Evolutionary conservation across 2,888 invertebrate species (phyloP), one percentile per base, ranked within the genome.

Genomic region (Andrena bicolor): DNA sequence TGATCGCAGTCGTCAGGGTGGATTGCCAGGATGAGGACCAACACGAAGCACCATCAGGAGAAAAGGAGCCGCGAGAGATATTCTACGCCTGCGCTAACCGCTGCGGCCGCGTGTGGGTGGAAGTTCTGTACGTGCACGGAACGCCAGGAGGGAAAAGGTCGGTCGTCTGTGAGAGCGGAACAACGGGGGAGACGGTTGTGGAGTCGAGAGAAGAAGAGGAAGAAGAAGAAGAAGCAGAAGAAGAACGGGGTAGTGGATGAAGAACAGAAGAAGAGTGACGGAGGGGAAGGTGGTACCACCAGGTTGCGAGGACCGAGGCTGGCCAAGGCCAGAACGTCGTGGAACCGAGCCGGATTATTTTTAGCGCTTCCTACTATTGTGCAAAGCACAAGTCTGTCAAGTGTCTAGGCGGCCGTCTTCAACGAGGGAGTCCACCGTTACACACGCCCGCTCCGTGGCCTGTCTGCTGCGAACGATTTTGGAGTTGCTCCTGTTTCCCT

Each of bases 351-450:
- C 82, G 80, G 84, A 85, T 88, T 89, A 89, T 90, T 90, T 89
- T 89, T 89, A 90, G 90, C 89, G 88, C 89, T 90, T 90, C 90
- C 90, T 90, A 90, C 90, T 90, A 90, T 90, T 90, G 90, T 90
- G 86, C 89, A 89, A 90, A 90, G 88, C 83, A 76, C 84, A 85
- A 90, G 90, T 90, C 90, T 90, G 90, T 90, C 90, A 90, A 90
- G 90, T 88, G 90, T 90, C 90, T 90, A 90, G 90, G 86, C 86
- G 74, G 80, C 75, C 80, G 81, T 20, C 76, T 84, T 83, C 73
- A 75, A 81, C 84, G 77, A 77, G 85, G 82, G 77, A 83, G 83
- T 73, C 83, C 83, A 69, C 83, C 83, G 87, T 87, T 86, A 77
- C 78, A 76, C 74, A 8, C 78, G 49, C 48, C 61, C 41, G 30